Conservation (phyloP, 2,113 vertebrate species). For the Fulmarus glacialis region DNA sequence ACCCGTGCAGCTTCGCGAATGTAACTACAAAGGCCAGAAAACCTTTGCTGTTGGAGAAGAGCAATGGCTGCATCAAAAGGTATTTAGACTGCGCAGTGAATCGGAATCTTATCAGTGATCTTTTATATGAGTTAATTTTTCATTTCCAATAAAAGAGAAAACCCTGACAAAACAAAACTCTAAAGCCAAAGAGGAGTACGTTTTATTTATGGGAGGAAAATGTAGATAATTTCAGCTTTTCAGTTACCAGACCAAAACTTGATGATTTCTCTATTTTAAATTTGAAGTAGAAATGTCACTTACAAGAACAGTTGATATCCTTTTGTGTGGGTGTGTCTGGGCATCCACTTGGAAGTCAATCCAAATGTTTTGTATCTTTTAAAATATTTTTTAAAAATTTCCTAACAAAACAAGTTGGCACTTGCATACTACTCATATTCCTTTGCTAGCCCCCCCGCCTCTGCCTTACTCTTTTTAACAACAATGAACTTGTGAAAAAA, state of each 20-base stretch:
- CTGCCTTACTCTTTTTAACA: not conserved
- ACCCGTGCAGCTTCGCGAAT: slow-evolving; percentile 82
- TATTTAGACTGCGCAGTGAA: slow-evolving; percentile 54
- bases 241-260: not conserved
- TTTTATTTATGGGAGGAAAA: not conserved
- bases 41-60: slow-evolving; percentile 80
- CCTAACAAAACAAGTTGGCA: not conserved
- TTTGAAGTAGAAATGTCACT: not conserved
- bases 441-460: not conserved
- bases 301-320: not conserved
- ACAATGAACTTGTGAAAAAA: not conserved
- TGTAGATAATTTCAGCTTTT: not conserved
- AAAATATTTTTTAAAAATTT: not conserved
- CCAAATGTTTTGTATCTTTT: not conserved
- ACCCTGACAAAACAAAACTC: not conserved
- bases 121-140: not conserved
- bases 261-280: not conserved
- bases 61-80: slow-evolving; percentile 90
- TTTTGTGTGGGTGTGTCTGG: not conserved
- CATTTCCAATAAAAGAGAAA: not conserved
- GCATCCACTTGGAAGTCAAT: not conserved
- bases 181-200: not conserved
- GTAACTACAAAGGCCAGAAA: slow-evolving; percentile 85
- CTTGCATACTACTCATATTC: not conserved
- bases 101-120: not conserved